These are phyloP conservation scores for Motacilla tschutschensis DNA, from an alignment of 2,113 vertebrate species.

Conservation along the genomic window DNA sequence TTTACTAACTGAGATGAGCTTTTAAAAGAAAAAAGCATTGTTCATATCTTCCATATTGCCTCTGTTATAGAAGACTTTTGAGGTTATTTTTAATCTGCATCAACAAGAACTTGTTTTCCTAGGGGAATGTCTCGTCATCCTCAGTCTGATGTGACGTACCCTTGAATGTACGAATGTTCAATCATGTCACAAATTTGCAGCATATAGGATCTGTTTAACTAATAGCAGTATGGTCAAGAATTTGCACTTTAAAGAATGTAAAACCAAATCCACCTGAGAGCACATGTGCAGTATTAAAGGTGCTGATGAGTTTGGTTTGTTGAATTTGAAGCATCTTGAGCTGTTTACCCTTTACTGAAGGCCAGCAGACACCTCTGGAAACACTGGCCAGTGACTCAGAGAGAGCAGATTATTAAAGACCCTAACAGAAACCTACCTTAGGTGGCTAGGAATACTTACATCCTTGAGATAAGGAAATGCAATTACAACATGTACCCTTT, in stretches of 20 bases:
- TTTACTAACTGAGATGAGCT: not conserved
- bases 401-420: not conserved
- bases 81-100: not conserved
- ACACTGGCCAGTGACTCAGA: not conserved
- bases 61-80: not conserved
- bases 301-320: not conserved
- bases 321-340: not conserved
- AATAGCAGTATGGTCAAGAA: not conserved
- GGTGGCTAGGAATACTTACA: not conserved
- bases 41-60: not conserved
- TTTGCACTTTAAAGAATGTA: not conserved
- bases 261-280: not conserved
- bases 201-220: not conserved
- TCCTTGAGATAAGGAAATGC: conserved; percentile 39
- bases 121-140: not conserved
- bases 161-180: not conserved
- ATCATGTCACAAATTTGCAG: not conserved
- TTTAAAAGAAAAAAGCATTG: not conserved
- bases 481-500: conserved; percentile 9
- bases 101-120: not conserved
- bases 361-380: not conserved
- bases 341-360: not conserved
- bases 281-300: not conserved
- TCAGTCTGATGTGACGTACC: accelerated
- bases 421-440: not conserved